These are phyloP conservation scores for Opisthocomus hoazin DNA, from an alignment of 2,113 vertebrate genomes.

Conservation along the genomic window DNA sequence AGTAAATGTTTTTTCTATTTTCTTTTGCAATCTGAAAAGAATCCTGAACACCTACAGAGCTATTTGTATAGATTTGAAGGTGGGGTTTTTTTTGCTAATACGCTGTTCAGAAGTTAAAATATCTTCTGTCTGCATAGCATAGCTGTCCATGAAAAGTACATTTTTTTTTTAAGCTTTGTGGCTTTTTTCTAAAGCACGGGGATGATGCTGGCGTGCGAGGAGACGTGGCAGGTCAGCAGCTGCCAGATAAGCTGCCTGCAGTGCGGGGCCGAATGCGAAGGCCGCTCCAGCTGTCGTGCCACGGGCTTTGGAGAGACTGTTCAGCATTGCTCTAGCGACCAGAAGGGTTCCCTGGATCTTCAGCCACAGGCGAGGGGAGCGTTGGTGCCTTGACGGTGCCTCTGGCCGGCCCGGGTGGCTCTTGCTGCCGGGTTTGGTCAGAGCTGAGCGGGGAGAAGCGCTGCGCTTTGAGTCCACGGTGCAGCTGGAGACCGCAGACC, in stretches of 20 bases:
- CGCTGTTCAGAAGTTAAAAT: background rate
- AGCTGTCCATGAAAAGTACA: rapidly evolving
- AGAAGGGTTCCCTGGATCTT: background rate
- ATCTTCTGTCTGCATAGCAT: rapidly evolving
- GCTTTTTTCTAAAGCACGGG: background rate
- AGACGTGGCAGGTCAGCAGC: too few species aligned
- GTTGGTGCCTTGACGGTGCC: rapidly evolving
- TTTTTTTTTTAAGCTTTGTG: background rate
- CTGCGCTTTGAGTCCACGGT: rapidly evolving
- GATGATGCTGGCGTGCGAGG: rapidly evolving
- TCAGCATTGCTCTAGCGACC: too few species aligned
- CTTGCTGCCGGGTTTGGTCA: background rate
- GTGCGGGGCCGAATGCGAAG: background rate
- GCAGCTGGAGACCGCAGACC: background rate
- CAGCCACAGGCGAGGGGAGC: background rate
- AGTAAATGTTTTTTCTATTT: background rate
- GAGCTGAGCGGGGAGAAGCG: background rate
- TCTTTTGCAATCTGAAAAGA: background rate
- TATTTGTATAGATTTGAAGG: rapidly evolving
- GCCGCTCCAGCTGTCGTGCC: background rate
- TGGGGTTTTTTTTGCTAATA: background rate
- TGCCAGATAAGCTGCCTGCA: rapidly evolving
- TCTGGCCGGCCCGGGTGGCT: background rate
- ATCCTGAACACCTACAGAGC: rapidly evolving
- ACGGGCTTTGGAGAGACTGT: background rate